A percentile compares a stretch with the other conserved stretches of the same genome.
Conservation (phyloP, 92 coral and sea anemone species). For the Phenganax stokvisi region DNA sequence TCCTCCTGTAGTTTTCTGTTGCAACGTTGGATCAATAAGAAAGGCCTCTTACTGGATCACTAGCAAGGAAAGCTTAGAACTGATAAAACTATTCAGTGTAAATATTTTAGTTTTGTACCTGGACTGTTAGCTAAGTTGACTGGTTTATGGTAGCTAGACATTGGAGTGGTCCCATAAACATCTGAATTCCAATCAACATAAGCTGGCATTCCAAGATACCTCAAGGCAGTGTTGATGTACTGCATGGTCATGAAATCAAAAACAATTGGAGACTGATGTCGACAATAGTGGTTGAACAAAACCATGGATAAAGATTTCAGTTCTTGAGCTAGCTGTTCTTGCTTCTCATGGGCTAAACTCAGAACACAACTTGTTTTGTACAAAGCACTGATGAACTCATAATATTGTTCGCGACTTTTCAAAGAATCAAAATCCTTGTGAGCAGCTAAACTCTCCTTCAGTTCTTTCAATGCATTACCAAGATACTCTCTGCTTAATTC, state of each 20-base stretch:
- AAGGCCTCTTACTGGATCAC: no score
- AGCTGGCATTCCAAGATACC: constrained; percentile 1
- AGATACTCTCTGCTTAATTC: constrained; percentile 51
- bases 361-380: constrained; percentile 59
- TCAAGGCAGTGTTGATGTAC: constrained; percentile 16
- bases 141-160: background rate
- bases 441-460: constrained; percentile 81
- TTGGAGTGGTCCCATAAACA: background rate
- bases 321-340: constrained; percentile 23
- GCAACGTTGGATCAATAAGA: no score
- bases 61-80: no score
- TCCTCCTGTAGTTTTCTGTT: no score
- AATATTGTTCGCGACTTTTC: constrained; percentile 83
- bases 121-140: no score
- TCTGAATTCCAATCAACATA: background rate
- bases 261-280: constrained; percentile 8
- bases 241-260: constrained; percentile 3
- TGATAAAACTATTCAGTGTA: no score
- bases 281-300: constrained; percentile 78
- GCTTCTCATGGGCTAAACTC: constrained; percentile 35
- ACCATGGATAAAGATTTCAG: constrained; percentile 39
- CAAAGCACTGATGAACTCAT: constrained; percentile 64
- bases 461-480: constrained; percentile 56
- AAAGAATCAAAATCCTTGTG: constrained; percentile 66
- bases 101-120: no score